Percentiles rank a stretch among this genome's conserved stretches.
These are phyloP conservation scores for Gasteruption jaculator DNA, from an alignment of 2,888 invertebrate species.

Conservation along the genomic window DNA sequence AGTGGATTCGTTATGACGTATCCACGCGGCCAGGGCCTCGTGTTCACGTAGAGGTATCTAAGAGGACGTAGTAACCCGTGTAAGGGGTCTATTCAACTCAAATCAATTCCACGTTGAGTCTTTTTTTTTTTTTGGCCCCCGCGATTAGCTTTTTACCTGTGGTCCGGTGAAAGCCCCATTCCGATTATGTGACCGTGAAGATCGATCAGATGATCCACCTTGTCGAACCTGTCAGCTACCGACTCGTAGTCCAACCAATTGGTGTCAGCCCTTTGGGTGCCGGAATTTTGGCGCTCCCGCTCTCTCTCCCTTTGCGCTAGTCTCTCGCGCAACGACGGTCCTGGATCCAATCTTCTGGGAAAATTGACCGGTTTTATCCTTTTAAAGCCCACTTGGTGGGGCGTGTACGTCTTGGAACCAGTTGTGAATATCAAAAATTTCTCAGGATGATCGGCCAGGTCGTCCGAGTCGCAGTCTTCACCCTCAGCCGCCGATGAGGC, in stretches of 20 bases:
- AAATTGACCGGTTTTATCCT: slow-evolving; percentile 67
- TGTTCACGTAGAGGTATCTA: slow-evolving; percentile 77
- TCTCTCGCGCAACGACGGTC: slow-evolving; percentile 65
- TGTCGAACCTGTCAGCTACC: slow-evolving; percentile 67
- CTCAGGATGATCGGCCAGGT: slow-evolving; percentile 57
- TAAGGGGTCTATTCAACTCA: neutral
- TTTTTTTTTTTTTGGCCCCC: neutral
- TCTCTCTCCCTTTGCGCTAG: slow-evolving; percentile 59
- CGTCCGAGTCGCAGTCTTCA: slow-evolving; percentile 49
- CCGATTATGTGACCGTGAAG: slow-evolving; percentile 84
- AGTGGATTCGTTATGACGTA: slow-evolving; percentile 72
- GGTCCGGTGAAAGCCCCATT: slow-evolving; percentile 80
- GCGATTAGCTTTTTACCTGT: too few species aligned
- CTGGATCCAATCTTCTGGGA: slow-evolving; percentile 65
- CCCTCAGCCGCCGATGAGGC: slow-evolving; percentile 36
- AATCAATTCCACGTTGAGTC: neutral
- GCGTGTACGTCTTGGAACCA: slow-evolving; percentile 77
- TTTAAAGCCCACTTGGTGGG: slow-evolving; percentile 80
- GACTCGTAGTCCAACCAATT: slow-evolving; percentile 67
- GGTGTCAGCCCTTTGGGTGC: slow-evolving; percentile 56
- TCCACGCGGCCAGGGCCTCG: slow-evolving; percentile 75
- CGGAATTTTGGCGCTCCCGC: slow-evolving; percentile 53
- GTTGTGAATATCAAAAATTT: slow-evolving; percentile 80
- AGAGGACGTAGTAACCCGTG: too few species aligned
- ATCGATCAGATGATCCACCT: slow-evolving; percentile 76